These are phyloP conservation scores for Chaenogobius annularis DNA, from an alignment of 2,113 vertebrate species.

Conservation along the genomic window DNA sequence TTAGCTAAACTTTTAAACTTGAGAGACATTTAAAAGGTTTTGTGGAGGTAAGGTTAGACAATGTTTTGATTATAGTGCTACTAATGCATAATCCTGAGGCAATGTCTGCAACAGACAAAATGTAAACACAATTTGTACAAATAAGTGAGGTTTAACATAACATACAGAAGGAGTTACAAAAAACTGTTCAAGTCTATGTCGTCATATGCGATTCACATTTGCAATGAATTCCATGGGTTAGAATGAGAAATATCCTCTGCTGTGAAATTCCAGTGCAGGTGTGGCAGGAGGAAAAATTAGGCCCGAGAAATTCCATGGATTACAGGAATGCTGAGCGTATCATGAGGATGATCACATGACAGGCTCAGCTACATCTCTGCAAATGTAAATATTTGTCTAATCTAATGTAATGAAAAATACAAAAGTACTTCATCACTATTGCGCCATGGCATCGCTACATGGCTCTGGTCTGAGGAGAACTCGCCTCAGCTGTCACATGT, in stretches of 20 bases:
- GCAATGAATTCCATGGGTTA: background rate
- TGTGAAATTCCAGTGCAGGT: constrained; percentile 8
- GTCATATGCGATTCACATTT: background rate
- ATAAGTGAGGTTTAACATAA: background rate
- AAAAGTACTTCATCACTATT: constrained; percentile 44
- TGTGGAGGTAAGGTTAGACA: background rate
- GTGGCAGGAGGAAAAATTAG: background rate
- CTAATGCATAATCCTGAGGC: too few relatives aligned
- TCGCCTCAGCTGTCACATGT: constrained; percentile 71
- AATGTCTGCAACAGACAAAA: too few relatives aligned
- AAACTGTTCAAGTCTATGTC: background rate
- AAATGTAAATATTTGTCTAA: constrained; percentile 45
- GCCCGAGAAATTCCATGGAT: background rate
- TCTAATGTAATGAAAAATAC: constrained; percentile 27
- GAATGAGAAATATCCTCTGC: background rate
- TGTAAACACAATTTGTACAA: background rate
- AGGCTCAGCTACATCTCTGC: background rate
- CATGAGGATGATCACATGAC: background rate
- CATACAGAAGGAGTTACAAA: background rate
- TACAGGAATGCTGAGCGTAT: background rate
- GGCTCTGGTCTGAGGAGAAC: constrained; percentile 42
- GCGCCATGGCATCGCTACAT: constrained; percentile 21
- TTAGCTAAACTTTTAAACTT: background rate
- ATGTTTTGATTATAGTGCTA: background rate
- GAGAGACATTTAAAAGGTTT: constrained; percentile 6